A percentile compares a stretch with the other conserved stretches of the same genome.
These are phyloP conservation scores for Phenacoccus solenopsis DNA, from an alignment of 1,140 invertebrate genomes.

Conservation along the genomic window DNA sequence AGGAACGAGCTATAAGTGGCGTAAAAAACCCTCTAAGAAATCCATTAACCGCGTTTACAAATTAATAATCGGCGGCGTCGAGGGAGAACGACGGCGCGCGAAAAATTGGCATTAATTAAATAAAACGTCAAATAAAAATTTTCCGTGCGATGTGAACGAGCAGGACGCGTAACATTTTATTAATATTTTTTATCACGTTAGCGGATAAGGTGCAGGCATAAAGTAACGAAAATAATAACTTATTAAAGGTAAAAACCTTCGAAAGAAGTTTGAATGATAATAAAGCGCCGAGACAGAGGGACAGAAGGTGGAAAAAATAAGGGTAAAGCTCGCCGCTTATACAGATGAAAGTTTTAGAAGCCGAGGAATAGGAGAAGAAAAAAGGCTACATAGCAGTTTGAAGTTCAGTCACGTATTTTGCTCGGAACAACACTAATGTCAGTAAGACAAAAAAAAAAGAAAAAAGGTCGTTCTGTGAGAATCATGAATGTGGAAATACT, in stretches of 20 bases:
- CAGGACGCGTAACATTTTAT: background rate
- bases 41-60: background rate
- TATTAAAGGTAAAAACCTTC: background rate
- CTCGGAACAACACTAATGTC: background rate
- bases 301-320: background rate
- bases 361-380: background rate
- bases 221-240: background rate
- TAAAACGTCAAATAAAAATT: background rate
- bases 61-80: background rate
- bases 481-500: slow-evolving; percentile 2
- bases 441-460: background rate
- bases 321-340: background rate
- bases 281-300: background rate
- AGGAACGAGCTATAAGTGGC: too few species aligned
- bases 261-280: background rate
- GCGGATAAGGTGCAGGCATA: background rate
- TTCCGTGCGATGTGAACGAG: background rate
- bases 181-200: background rate
- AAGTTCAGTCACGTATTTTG: slow-evolving; percentile 2
- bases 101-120: background rate
- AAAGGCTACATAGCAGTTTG: background rate
- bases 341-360: background rate
- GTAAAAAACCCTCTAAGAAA: background rate
- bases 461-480: slow-evolving; percentile 1
- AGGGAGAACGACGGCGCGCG: background rate